Conservation (phyloP, 2,113 vertebrate genomes). For the Chiloscyllium plagiosum region DNA sequence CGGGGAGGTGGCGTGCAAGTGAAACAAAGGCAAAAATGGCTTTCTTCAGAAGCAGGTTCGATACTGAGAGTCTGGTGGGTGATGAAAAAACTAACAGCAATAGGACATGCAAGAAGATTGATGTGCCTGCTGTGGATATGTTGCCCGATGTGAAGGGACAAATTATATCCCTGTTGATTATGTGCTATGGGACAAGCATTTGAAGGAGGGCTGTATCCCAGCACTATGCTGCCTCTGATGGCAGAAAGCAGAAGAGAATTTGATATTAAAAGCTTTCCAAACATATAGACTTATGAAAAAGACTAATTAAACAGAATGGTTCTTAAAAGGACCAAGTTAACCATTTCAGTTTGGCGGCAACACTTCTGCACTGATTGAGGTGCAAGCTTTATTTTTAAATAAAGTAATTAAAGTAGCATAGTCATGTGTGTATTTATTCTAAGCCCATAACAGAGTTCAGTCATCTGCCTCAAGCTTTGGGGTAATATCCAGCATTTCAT, state of each 20-base stretch:
- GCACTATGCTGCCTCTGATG: not conserved
- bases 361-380: not conserved
- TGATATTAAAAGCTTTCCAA: not conserved
- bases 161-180: conserved; percentile 38
- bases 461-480: not conserved
- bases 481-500: not conserved
- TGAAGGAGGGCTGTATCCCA: not conserved
- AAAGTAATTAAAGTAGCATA: not conserved
- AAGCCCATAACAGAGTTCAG: not conserved
- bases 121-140: not conserved
- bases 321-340: not conserved
- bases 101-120: not conserved
- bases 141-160: not conserved
- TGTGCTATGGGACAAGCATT: conserved; percentile 4
- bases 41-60: not conserved
- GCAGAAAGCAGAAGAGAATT: not conserved
- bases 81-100: not conserved
- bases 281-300: not conserved
- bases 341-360: not conserved
- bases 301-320: conserved; percentile 39
- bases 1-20: not conserved
- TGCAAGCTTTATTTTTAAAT: not conserved
- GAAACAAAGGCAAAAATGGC: not conserved
- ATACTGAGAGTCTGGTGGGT: not conserved
- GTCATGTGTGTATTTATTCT: not conserved